Evolutionary conservation across 2,797 vertebrate genomes (phyloP).

Genomic region (Saxicola maurus): DNA sequence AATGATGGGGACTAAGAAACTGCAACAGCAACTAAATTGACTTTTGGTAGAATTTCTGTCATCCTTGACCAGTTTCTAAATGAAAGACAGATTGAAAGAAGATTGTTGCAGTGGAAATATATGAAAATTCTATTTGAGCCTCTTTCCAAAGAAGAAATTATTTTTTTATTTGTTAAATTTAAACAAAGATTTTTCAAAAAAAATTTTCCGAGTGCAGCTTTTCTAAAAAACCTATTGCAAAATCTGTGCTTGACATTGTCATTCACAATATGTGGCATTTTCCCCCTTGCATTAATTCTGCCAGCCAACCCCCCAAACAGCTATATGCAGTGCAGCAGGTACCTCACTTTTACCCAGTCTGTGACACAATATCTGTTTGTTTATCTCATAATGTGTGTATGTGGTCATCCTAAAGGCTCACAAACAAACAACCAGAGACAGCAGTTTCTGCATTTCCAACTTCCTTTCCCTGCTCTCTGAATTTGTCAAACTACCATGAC

Average conservation of each 20-base stretch:
- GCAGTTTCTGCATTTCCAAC: background rate
- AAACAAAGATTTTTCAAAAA: background rate
- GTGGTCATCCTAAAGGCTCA: background rate
- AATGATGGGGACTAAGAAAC: background rate
- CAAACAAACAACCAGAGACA: background rate
- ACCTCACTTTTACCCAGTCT: background rate
- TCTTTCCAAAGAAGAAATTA: background rate
- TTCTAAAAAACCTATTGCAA: background rate
- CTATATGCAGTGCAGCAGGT: background rate
- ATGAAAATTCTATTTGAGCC: background rate
- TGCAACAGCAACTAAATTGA: background rate
- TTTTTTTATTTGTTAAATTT: background rate
- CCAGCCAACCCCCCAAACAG: background rate
- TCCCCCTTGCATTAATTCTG: background rate
- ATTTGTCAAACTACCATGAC: accelerated
- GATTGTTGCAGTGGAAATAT: background rate
- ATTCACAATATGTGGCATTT: background rate
- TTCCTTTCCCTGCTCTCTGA: background rate
- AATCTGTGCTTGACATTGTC: background rate
- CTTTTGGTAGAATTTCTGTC: background rate
- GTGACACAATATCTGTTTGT: accelerated
- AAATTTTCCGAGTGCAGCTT: background rate
- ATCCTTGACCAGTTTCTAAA: background rate
- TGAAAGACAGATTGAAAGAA: background rate
- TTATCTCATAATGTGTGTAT: background rate